These are phyloP conservation scores for Loxodonta africana DNA, from an alignment of 2,113 vertebrate species.

Conservation along the genomic window DNA sequence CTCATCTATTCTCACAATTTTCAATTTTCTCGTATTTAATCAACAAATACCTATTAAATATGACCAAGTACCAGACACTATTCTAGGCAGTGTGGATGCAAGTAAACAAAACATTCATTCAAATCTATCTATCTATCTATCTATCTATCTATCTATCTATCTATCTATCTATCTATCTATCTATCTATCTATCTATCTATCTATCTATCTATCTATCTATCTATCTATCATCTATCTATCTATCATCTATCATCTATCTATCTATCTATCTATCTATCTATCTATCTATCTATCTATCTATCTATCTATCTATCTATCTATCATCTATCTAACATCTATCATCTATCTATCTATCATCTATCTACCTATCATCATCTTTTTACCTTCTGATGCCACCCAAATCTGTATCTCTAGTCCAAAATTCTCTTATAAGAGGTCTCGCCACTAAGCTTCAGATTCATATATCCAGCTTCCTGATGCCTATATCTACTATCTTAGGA, in stretches of 20 bases:
- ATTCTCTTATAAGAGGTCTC: neutral
- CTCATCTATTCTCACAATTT: neutral
- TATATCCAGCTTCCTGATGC: neutral
- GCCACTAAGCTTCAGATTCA: neutral
- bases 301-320: no score
- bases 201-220: neutral
- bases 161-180: neutral
- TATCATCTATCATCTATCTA: neutral
- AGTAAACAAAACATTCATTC: neutral
- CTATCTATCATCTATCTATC: no score
- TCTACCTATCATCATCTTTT: neutral
- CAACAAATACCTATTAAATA: neutral
- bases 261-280: neutral
- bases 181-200: neutral
- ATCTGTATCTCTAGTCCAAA: neutral
- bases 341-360: neutral
- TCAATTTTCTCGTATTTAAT: neutral
- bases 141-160: no score
- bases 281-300: neutral
- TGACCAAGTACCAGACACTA: neutral
- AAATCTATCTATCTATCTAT: neutral
- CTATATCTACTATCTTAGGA: no score
- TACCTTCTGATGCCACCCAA: neutral
- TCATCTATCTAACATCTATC: no score
- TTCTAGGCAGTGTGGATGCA: neutral